Conservation (phyloP, 2,888 invertebrate genomes). For the Pristionchus fissidentatus region DNA sequence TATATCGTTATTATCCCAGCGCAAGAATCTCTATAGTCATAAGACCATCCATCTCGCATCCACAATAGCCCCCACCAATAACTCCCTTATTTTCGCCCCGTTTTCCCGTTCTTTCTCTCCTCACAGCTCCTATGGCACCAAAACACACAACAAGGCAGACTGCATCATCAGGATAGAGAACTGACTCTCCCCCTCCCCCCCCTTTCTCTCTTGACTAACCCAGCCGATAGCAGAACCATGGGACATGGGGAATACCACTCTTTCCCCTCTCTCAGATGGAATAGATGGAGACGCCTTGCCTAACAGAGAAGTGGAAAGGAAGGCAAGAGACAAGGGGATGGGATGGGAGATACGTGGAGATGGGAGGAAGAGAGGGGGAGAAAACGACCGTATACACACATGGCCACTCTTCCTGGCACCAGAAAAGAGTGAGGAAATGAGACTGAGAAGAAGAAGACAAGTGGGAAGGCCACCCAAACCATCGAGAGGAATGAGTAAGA, state of each 20-base stretch:
- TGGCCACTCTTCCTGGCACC: slow-evolving; percentile 19
- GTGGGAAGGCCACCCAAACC: too few relatives aligned
- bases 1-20: too few relatives aligned
- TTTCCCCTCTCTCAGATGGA: neutral
- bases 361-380: too few relatives aligned
- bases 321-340: neutral
- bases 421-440: neutral
- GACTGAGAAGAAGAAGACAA: neutral
- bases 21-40: neutral
- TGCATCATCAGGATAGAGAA: slow-evolving; percentile 1
- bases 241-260: neutral
- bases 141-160: slow-evolving; percentile 22
- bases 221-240: neutral
- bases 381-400: neutral
- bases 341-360: neutral
- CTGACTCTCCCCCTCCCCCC: neutral
- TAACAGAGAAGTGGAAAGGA: neutral
- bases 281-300: neutral
- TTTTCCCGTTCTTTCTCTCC: neutral
- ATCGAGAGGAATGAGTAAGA: too few relatives aligned
- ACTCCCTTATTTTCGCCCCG: slow-evolving; percentile 32
- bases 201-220: neutral
- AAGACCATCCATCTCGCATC: neutral
- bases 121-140: slow-evolving; percentile 25
- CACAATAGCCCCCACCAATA: neutral